phyloP scores from a whole-genome alignment of 2,888 invertebrate genomes.

The Anorthoa munda region DNA sequence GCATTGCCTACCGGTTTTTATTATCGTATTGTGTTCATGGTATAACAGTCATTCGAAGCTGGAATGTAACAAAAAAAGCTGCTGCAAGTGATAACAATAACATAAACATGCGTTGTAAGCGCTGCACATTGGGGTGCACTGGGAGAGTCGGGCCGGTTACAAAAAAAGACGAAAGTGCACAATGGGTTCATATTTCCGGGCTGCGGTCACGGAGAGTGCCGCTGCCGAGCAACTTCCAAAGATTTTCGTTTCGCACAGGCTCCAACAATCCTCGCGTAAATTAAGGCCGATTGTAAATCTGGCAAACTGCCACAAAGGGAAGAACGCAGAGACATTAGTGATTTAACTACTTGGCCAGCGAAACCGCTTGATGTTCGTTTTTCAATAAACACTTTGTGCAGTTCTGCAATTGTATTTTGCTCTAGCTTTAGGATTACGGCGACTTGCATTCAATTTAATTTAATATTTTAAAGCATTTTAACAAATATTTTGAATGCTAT shows the following conservation, averaged over 20 bases:
- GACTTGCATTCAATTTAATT: neutral
- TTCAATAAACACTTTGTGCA: slow-evolving; percentile 41
- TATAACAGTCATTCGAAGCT: slow-evolving; percentile 28
- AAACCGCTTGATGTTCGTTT: slow-evolving; percentile 65
- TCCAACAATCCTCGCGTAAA: slow-evolving; percentile 76
- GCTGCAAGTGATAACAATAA: slow-evolving; percentile 61
- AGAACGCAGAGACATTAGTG: slow-evolving; percentile 75
- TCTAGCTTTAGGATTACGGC: slow-evolving; percentile 8
- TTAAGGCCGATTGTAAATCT: slow-evolving; percentile 79
- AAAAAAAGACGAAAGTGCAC: slow-evolving; percentile 82
- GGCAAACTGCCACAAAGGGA: slow-evolving; percentile 78
- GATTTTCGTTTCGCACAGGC: slow-evolving; percentile 73
- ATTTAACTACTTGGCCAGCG: slow-evolving; percentile 70
- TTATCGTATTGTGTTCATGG: slow-evolving; percentile 11
- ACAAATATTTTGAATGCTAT: neutral
- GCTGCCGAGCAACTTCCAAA: slow-evolving; percentile 75
- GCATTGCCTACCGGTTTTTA: slow-evolving; percentile 31
- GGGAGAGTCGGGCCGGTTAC: slow-evolving; percentile 66
- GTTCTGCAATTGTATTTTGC: slow-evolving; percentile 35
- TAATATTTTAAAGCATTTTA: neutral
- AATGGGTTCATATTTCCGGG: slow-evolving; percentile 86
- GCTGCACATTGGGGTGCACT: slow-evolving; percentile 68
- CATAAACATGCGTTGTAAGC: slow-evolving; percentile 52
- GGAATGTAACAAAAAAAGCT: slow-evolving; percentile 46
- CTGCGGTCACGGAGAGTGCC: slow-evolving; percentile 74